Base-by-base conservation (phyloP, 2,113 vertebrate genomes). In the Tenebrosternarchus preto region DNA sequence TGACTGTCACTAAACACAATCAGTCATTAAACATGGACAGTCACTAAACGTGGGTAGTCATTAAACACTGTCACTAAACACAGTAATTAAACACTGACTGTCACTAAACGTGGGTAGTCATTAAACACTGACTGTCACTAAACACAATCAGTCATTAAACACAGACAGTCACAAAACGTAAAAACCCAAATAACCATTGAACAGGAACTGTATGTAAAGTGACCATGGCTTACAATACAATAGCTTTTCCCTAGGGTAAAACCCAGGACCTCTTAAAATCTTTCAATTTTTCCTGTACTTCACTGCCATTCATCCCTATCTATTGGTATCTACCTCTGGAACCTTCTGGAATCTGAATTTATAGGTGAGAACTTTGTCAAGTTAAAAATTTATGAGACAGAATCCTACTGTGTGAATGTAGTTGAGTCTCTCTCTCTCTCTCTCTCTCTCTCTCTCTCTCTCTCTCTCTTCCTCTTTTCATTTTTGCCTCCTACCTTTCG, bases 321-420 rank as follows among this genome's bases (percentile, higher is more conserved):
- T 12, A 11, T 11, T 39, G 29, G 63, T 72, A 71, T 82, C 27
- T 77, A 55, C 64, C 39, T 68, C 61, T 16, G 57, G 39, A 73
- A 74, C 29, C 55, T 66, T 24, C 80, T 73, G 56, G 77, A 80
- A 73, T 70, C 73, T 73, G 63, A 69, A 80, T 76, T 83, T 85
- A 80, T 73, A 22, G 46, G 76, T 33, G 31, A 78, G 46, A 73
- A 5, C 76, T 84, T 79, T 78, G 76, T 78, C 70, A 78, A 46
- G 74, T 73, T 80, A 11, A 60, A 31, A 11, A 67, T 83, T 76
- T 85, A 78, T 59, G 53, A 55, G 27, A 39, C 66, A 39, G 27
- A 59, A 60, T 78, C 61, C n/a, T 76, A 68, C 3, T 33, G 55
- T 75, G 25, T 83, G 73, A 80, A 61, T 60, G 76, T 86, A 84